A percentile compares a stretch with the other conserved stretches of the same genome.
phyloP scores from a whole-genome alignment of 2,888 invertebrate species.

The Melieria crassipennis region DNA sequence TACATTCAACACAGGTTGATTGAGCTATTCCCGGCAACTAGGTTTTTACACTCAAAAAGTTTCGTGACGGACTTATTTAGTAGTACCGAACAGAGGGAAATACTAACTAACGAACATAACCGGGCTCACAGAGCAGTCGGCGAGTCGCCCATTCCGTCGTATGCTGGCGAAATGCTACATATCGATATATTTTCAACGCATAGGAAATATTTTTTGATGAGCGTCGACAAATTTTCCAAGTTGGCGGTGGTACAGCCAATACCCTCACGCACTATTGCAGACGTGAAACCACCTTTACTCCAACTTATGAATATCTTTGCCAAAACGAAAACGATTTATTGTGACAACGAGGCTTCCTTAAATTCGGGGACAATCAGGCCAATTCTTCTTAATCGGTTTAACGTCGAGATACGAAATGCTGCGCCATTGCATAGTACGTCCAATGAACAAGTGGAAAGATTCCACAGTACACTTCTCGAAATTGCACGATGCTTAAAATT shows the following conservation, averaged over 20 bases:
- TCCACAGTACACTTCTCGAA: too few relatives aligned
- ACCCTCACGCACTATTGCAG: conserved; percentile 41
- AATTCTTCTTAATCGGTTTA: neutral
- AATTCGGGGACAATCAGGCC: conserved; percentile 3
- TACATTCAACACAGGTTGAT: conserved; percentile 36
- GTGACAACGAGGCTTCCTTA: conserved; percentile 8
- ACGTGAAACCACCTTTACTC: conserved; percentile 34
- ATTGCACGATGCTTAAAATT: too few relatives aligned
- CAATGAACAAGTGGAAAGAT: too few relatives aligned
- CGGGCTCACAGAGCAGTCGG: too few relatives aligned
- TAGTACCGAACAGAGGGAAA: too few relatives aligned
- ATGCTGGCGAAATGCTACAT: conserved; percentile 26
- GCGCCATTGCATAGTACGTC: neutral
- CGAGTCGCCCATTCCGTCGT: too few relatives aligned
- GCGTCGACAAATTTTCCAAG: conserved; percentile 44
- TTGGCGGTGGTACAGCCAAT: conserved; percentile 44
- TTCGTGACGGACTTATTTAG: too few relatives aligned
- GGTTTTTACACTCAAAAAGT: conserved; percentile 31
- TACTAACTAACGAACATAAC: too few relatives aligned
- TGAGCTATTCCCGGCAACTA: conserved; percentile 31
- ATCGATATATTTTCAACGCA: conserved; percentile 41
- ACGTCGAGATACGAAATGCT: neutral
- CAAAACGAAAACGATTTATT: neutral
- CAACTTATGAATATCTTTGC: conserved; percentile 2
- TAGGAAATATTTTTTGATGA: conserved; percentile 42